Evolutionary conservation across 2,888 invertebrate genomes (phyloP).

Genomic region (Dichetophora obliterata): DNA sequence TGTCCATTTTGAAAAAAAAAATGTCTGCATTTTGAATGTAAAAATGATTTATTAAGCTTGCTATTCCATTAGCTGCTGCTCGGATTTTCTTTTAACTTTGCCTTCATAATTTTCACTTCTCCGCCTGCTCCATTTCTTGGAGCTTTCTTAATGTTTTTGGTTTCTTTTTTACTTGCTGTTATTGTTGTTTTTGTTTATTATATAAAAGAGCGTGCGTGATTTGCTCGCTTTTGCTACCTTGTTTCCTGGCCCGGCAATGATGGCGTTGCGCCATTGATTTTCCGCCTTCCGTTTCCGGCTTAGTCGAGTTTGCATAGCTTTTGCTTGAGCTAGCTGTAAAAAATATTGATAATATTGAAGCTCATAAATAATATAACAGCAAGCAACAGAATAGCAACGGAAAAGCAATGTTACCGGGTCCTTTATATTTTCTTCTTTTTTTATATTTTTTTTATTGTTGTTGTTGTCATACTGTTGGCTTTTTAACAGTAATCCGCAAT

Average conservation of each 20-base stretch:
- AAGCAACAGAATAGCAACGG: not conserved
- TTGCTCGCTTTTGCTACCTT: not conserved
- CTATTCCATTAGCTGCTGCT: slow-evolving; percentile 37
- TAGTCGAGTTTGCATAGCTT: slow-evolving; percentile 9
- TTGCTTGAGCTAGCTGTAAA: not conserved
- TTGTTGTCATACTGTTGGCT: not conserved
- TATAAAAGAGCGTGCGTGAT: not conserved
- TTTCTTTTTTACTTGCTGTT: slow-evolving; percentile 7
- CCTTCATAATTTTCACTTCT: slow-evolving; percentile 7
- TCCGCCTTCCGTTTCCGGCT: slow-evolving; percentile 27
- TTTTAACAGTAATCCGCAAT: slow-evolving; percentile 1
- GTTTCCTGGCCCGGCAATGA: not conserved
- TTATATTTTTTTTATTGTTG: not conserved
- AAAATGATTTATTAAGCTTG: slow-evolving; percentile 32
- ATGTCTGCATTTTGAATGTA: not conserved
- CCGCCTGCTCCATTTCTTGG: too few species aligned
- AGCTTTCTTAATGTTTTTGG: not conserved
- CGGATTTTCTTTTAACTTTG: not conserved
- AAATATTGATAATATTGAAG: slow-evolving; percentile 41
- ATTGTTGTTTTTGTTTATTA: not conserved
- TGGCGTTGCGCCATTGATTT: slow-evolving; percentile 38
- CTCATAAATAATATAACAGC: slow-evolving; percentile 39
- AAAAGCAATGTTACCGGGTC: too few species aligned
- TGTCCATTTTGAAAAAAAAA: not conserved
- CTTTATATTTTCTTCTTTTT: too few species aligned